These are phyloP conservation scores for Pimephales promelas DNA, from an alignment of 2,113 vertebrate species.

Conservation along the genomic window DNA sequence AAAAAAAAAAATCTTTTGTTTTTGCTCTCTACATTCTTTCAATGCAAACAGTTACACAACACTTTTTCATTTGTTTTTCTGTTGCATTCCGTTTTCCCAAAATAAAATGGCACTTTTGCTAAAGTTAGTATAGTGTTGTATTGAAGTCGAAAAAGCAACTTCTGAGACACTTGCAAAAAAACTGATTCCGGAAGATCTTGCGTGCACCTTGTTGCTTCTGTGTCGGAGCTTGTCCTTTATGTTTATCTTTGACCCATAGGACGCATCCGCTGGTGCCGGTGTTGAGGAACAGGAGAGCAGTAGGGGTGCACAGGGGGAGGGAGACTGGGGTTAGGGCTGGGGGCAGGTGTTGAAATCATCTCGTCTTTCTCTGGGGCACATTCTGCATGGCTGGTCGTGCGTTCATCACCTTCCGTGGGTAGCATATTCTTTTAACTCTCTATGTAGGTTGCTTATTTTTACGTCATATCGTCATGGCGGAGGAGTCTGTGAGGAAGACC, in stretches of 20 bases:
- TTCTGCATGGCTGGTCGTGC: conserved; percentile 35
- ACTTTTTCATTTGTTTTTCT: no score
- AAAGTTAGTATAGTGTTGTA: not conserved
- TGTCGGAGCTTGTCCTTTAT: not conserved
- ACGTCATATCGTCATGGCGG: conserved; percentile 39
- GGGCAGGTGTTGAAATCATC: conserved; percentile 27
- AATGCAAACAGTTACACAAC: no score
- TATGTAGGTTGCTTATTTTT: conserved; percentile 32
- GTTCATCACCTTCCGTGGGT: conserved; percentile 31
- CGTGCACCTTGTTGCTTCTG: not conserved
- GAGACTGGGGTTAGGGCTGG: conserved; percentile 3
- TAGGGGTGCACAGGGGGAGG: conserved; percentile 39
- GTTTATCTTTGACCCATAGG: conserved; percentile 29
- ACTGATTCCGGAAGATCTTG: not conserved
- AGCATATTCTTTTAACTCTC: conserved; percentile 28
- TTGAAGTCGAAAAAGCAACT: not conserved
- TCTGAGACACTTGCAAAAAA: not conserved
- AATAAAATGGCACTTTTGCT: not conserved
- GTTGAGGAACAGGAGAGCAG: conserved; percentile 11
- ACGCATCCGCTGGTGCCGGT: not conserved
- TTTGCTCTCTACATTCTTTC: not conserved
- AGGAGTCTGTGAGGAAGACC: conserved; percentile 38
- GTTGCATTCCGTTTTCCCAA: not conserved
- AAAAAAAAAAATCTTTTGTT: no score
- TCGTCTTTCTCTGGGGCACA: conserved; percentile 40